Conservation (phyloP, 2,888 invertebrate species). For the Eumacrocentrus americanus region DNA sequence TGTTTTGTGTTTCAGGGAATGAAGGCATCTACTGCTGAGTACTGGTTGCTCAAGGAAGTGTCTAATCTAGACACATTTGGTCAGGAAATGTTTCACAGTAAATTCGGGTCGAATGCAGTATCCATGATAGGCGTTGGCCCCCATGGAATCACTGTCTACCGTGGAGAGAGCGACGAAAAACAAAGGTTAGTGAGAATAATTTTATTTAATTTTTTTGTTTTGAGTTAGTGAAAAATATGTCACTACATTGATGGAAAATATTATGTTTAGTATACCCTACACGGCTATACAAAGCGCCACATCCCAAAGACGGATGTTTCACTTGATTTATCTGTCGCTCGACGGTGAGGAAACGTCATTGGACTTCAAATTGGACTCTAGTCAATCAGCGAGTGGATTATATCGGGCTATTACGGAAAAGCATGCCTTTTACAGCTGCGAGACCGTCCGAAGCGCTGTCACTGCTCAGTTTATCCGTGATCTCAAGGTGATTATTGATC, state of each 20-base stretch:
- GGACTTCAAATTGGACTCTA: constrained; percentile 81
- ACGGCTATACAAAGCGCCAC: constrained; percentile 82
- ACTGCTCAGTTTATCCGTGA: constrained; percentile 89
- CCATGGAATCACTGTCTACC: constrained; percentile 78
- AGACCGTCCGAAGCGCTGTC: constrained; percentile 86
- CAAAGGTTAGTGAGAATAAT: constrained; percentile 62
- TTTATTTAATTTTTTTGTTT: not conserved
- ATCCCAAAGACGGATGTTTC: constrained; percentile 76
- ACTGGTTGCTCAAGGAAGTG: constrained; percentile 81
- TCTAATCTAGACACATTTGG: constrained; percentile 82
- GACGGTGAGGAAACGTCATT: constrained; percentile 74
- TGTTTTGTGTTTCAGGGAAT: constrained; percentile 63
- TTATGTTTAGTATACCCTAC: constrained; percentile 72
- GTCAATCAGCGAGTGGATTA: constrained; percentile 80
- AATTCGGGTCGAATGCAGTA: constrained; percentile 66
- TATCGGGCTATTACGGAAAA: constrained; percentile 89
- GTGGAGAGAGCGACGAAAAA: constrained; percentile 71
- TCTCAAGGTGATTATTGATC: constrained; percentile 78
- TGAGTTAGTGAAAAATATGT: not conserved
- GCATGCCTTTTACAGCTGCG: constrained; percentile 91
- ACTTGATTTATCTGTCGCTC: constrained; percentile 74
- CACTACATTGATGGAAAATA: not conserved
- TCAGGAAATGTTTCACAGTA: constrained; percentile 81
- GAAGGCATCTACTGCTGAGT: constrained; percentile 80
- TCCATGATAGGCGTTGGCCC: constrained; percentile 79